Evolutionary conservation across 2,113 vertebrate species (phyloP).

Genomic region (Poeciliopsis prolifica): DNA sequence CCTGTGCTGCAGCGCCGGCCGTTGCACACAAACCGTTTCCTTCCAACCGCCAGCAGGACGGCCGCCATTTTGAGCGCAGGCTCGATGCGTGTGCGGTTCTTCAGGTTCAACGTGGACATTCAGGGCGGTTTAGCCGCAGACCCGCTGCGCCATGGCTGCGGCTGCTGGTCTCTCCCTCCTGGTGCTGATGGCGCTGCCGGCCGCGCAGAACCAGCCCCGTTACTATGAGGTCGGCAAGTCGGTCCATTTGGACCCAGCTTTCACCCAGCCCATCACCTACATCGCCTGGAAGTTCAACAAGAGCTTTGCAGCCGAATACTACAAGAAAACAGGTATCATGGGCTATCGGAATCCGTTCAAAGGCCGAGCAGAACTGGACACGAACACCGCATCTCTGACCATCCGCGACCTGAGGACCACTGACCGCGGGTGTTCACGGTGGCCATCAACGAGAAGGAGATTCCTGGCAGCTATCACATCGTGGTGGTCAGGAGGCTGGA

Average conservation of each 20-base stretch:
- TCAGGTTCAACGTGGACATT: background rate
- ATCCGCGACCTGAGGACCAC: fast-evolving
- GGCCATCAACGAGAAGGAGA: constrained; percentile 11
- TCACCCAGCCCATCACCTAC: fast-evolving
- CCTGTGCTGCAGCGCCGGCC: no score
- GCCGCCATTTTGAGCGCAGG: no score
- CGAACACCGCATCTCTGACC: fast-evolving
- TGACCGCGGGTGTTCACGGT: background rate
- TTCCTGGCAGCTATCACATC: fast-evolving
- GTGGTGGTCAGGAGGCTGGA: fast-evolving
- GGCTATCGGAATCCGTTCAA: fast-evolving
- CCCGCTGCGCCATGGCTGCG: background rate
- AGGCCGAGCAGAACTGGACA: fast-evolving
- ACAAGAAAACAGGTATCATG: fast-evolving
- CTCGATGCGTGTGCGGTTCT: background rate
- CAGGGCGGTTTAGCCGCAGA: no score
- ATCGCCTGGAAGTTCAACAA: constrained; percentile 5
- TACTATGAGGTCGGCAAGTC: fast-evolving
- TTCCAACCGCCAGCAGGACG: no score
- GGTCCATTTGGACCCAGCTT: fast-evolving
- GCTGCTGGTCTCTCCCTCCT: background rate
- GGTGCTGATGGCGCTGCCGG: background rate
- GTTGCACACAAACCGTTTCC: no score
- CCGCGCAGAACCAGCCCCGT: no score
- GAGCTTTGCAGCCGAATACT: background rate